Evolutionary conservation across 2,888 invertebrate species (phyloP).

Genomic region (Salpingus planirostris): DNA sequence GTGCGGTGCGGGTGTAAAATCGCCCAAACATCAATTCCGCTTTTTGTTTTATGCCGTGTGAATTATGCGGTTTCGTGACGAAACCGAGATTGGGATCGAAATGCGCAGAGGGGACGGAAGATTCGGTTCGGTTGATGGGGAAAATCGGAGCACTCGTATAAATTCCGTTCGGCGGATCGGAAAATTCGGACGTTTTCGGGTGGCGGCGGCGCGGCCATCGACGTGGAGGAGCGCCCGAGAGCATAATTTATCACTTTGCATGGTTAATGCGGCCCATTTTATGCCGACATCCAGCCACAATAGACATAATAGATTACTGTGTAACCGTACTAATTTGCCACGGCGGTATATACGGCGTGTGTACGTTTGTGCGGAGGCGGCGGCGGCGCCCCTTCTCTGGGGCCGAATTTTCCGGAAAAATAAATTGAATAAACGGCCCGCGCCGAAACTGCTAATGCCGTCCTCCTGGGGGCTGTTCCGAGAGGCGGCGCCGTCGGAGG

Average conservation of each 20-base stretch:
- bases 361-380: not conserved
- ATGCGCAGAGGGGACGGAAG: too few relatives aligned
- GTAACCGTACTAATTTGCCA: conserved; percentile 26
- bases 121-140: too few relatives aligned
- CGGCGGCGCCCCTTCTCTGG: conserved; percentile 5
- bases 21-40: too few relatives aligned
- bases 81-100: too few relatives aligned
- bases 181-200: too few relatives aligned
- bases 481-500: conserved; percentile 1
- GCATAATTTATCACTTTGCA: conserved; percentile 27
- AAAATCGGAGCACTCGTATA: too few relatives aligned
- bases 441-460: conserved; percentile 6
- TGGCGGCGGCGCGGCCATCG: conserved; percentile 10
- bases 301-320: conserved; percentile 27
- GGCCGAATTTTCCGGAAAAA: conserved; percentile 22
- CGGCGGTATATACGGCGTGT: conserved; percentile 2
- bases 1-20: too few relatives aligned
- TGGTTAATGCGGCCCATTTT: conserved; percentile 27
- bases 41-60: too few relatives aligned
- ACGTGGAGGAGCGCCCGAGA: conserved; percentile 16
- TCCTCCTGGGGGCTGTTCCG: conserved; percentile 11
- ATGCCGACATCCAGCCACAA: conserved; percentile 23
- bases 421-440: conserved; percentile 24
- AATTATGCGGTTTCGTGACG: too few relatives aligned
- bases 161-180: too few relatives aligned